Evolutionary conservation across 2,888 invertebrate genomes (phyloP), one percentile per base, ranked within the genome.

Genomic region (Cyclophora punctaria): DNA sequence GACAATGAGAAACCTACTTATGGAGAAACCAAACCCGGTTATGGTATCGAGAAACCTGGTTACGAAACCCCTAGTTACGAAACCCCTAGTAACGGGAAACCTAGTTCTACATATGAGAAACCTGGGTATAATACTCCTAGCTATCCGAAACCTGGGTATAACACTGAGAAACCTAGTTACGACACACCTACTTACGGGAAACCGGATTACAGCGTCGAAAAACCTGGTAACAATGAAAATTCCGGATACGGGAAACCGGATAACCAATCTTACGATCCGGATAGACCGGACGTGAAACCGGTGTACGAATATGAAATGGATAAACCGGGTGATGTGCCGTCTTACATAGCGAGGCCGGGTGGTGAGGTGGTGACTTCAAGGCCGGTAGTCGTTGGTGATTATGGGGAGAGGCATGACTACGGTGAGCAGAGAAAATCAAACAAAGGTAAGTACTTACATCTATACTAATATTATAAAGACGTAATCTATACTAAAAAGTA

Each of bases 291-390:
- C 50, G 54, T 82, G 0, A 85, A 76, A 53, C 87, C 88, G 3
- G 88, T 87, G 0, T 87, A 87, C 45, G 87, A 87, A 51, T 70
- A 74, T 44, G 84, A 80, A 1, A n/a, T 66, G 47, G 80, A 82
- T 0, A 82, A 69, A 46, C 80, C 83, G 0, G 56, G 47, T 0
- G 70, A 80, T 48, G 80, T 62, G 0, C 83, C 83, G 0, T 76
- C 78, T 55, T 87, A 85, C 51, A 71, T 78, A 5, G 66, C 72
- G 0, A 66, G 71, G 7, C 83, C 83, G 0, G 69, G 71, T 2
- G 84, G 83, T 0, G 74, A 80, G 7, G 64, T 83, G 3, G 69
- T 88, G 3, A 84, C 87, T 2, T 83, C 88, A 0, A 71, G 67
- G 7, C 87, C 87, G 0, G 75, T 88, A 40, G 63, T 75, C 1